Conservation (phyloP, 2,113 vertebrate species). For the Rhegmatorhina hoffmannsi region DNA sequence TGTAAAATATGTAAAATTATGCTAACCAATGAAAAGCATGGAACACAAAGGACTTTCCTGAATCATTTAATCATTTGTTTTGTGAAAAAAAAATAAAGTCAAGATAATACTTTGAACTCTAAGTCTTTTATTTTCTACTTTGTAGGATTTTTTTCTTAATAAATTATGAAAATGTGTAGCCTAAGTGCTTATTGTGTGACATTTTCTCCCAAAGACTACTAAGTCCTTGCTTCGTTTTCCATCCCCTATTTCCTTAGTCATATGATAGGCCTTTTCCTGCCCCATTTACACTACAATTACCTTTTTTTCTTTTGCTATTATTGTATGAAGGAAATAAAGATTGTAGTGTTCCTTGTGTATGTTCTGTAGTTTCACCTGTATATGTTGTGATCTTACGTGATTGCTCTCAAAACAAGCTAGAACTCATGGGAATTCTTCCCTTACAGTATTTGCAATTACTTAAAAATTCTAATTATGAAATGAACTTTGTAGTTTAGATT, state of each 20-base stretch:
- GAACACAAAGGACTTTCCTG: slow-evolving; percentile 20
- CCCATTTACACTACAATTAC: neutral
- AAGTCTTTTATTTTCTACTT: slow-evolving; percentile 68
- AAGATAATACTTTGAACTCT: slow-evolving; percentile 56
- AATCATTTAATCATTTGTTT: slow-evolving; percentile 48
- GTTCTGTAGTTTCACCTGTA: neutral
- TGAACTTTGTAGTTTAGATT: neutral
- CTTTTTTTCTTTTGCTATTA: neutral
- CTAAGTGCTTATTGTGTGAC: neutral
- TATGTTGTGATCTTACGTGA: neutral
- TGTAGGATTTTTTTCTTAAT: slow-evolving; percentile 16
- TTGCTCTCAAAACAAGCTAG: neutral
- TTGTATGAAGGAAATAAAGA: neutral
- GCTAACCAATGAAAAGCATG: slow-evolving; percentile 49
- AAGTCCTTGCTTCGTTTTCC: neutral
- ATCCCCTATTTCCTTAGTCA: neutral
- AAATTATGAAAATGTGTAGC: neutral
- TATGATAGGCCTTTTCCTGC: neutral
- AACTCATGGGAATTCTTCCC: neutral
- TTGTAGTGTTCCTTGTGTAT: fast-evolving
- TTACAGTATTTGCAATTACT: neutral
- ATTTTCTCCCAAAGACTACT: neutral
- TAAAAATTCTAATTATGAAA: neutral
- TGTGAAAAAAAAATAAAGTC: slow-evolving; percentile 69
- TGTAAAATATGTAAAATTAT: slow-evolving; percentile 43